phyloP scores from a whole-genome alignment of 2,888 invertebrate genomes.

The Anarsia innoxiella region DNA sequence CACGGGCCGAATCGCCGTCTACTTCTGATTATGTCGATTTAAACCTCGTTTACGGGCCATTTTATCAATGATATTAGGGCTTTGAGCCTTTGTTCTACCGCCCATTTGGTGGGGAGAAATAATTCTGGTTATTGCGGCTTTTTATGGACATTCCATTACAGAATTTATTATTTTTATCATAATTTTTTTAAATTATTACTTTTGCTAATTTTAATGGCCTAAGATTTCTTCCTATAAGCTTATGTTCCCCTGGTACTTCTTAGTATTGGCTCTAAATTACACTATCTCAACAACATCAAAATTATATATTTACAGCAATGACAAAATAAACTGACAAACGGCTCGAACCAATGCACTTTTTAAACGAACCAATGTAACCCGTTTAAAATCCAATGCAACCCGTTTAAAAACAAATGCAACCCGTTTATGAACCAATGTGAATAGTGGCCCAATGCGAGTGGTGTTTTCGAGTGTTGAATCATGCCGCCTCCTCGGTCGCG shows the following conservation, averaged over 20 bases:
- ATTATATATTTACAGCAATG: too few species aligned
- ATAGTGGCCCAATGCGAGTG: constrained; percentile 11
- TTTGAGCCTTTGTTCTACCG: constrained; percentile 6
- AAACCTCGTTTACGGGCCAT: constrained; percentile 12
- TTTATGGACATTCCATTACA: too few species aligned
- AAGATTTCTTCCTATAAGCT: too few species aligned
- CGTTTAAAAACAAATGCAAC: background rate
- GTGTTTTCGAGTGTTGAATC: constrained; percentile 10
- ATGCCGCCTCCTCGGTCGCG: constrained; percentile 47
- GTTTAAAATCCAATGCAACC: background rate
- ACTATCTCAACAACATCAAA: too few species aligned
- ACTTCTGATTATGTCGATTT: constrained; percentile 13
- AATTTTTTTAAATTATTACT: too few species aligned
- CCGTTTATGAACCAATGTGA: constrained; percentile 1
- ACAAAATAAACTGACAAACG: background rate
- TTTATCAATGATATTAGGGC: constrained; percentile 11
- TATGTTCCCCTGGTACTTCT: too few species aligned
- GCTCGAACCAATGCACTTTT: background rate
- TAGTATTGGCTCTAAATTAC: too few species aligned
- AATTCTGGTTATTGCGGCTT: too few species aligned
- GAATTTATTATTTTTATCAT: too few species aligned
- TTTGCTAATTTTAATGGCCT: too few species aligned
- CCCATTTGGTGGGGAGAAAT: constrained; percentile 3
- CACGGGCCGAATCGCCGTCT: constrained; percentile 1
- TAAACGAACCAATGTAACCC: constrained; percentile 1